Percentiles rank a stretch among this genome's conserved stretches.
These are phyloP conservation scores for Calosoma granatense DNA, from an alignment of 1,140 invertebrate genomes.

Conservation along the genomic window DNA sequence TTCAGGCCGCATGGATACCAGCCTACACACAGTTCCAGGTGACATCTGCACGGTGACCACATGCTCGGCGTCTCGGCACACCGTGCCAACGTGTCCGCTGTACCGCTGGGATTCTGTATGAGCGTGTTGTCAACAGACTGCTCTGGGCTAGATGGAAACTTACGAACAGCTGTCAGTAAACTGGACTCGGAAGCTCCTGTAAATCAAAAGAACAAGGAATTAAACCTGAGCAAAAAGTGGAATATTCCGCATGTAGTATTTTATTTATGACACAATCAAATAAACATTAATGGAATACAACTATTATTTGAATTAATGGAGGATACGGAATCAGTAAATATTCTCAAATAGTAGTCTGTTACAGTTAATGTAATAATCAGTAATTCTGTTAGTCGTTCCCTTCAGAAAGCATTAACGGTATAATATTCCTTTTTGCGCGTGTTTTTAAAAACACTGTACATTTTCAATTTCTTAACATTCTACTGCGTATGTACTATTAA, in stretches of 20 bases:
- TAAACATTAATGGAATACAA: too few relatives aligned
- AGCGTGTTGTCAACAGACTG: not conserved
- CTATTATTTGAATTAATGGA: too few relatives aligned
- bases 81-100: slow-evolving; percentile 31
- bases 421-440: too few relatives aligned
- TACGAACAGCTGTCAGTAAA: slow-evolving; percentile 41
- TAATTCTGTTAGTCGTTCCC: too few relatives aligned
- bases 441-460: too few relatives aligned
- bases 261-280: too few relatives aligned
- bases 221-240: not conserved
- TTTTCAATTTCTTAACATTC: too few relatives aligned
- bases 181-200: slow-evolving; percentile 50
- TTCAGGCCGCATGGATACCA: slow-evolving; percentile 89
- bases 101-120: slow-evolving; percentile 21
- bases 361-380: too few relatives aligned
- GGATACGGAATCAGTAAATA: too few relatives aligned
- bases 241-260: not conserved
- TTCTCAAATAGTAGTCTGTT: too few relatives aligned
- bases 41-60: slow-evolving; percentile 64
- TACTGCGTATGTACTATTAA: too few relatives aligned
- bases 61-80: slow-evolving; percentile 54
- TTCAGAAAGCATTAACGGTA: too few relatives aligned
- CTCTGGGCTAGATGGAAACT: slow-evolving; percentile 41
- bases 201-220: slow-evolving; percentile 22
- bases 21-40: slow-evolving; percentile 71